A percentile compares a stretch with the other conserved stretches of the same genome.
Conservation (phyloP, 53 echinoderm and acorn worm species). For the Echinometra lucunter region DNA sequence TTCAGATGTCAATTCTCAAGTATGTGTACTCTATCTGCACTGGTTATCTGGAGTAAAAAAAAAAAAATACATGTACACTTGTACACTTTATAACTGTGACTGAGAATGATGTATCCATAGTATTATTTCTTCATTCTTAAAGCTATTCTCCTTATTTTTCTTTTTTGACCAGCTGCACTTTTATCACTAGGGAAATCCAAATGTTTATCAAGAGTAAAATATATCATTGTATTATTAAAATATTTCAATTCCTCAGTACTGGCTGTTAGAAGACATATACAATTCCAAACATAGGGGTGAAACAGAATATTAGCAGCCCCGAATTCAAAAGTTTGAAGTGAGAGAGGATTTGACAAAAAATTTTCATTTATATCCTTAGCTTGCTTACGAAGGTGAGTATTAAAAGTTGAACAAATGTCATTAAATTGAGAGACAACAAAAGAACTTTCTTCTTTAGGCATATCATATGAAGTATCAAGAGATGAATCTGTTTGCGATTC, state of each 20-base stretch:
- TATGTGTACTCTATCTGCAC: too few species aligned
- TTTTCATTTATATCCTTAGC: not conserved
- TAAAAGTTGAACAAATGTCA: not conserved
- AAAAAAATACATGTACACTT: too few species aligned
- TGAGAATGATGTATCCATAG: too few species aligned
- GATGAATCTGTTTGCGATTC: not conserved
- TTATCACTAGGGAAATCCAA: constrained; percentile 39
- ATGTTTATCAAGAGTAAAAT: not conserved
- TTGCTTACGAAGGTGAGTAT: constrained; percentile 28
- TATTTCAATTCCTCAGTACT: constrained; percentile 39
- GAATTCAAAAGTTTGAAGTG: constrained; percentile 19
- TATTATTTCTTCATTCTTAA: too few species aligned
- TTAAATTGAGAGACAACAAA: not conserved
- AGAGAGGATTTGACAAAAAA: not conserved
- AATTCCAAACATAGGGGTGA: constrained; percentile 54
- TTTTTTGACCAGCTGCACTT: constrained; percentile 19
- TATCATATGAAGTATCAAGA: not conserved
- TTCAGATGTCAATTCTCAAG: too few species aligned
- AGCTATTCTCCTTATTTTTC: constrained; percentile 51
- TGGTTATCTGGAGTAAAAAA: too few species aligned
- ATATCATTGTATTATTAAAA: not conserved
- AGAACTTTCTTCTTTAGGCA: not conserved
- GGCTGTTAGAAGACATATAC: constrained; percentile 21
- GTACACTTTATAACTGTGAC: too few species aligned
- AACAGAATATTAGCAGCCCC: not conserved